Conservation (phyloP, 2,113 vertebrate genomes). For the Nicator chloris region DNA sequence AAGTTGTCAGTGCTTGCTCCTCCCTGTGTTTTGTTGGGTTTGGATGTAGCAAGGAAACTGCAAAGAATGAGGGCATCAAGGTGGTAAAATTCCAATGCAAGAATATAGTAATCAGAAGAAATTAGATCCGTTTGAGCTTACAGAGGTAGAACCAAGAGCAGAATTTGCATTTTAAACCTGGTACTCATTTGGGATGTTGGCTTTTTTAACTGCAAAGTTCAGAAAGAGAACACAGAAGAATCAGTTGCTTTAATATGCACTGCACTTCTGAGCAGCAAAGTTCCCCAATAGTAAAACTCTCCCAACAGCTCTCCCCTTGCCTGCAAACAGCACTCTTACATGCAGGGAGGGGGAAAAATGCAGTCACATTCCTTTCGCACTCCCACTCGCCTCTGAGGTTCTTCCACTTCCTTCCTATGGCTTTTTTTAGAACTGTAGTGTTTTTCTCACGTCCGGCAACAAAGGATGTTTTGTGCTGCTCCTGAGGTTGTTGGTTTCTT, state of each 20-base stretch:
- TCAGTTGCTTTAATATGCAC: neutral
- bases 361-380: slow-evolving; percentile 88
- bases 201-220: neutral
- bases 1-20: neutral
- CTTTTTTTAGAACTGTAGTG: slow-evolving; percentile 97
- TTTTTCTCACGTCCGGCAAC: slow-evolving; percentile 95
- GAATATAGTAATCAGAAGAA: neutral
- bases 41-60: neutral
- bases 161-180: neutral
- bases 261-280: neutral
- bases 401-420: slow-evolving; percentile 96
- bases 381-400: slow-evolving; percentile 83
- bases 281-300: neutral
- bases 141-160: neutral
- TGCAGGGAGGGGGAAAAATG: slow-evolving; percentile 54
- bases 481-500: slow-evolving; percentile 53
- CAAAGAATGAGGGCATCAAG: neutral
- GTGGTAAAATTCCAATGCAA: neutral
- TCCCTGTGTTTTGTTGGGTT: neutral
- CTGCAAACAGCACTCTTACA: slow-evolving; percentile 6
- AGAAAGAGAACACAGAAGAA: neutral
- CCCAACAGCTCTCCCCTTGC: neutral
- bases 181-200: neutral
- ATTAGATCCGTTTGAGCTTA: neutral
- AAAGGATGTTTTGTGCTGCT: slow-evolving; percentile 90